Evolutionary conservation across 2,797 vertebrate species (phyloP).

Genomic region (Notolepis coatsorum): DNA sequence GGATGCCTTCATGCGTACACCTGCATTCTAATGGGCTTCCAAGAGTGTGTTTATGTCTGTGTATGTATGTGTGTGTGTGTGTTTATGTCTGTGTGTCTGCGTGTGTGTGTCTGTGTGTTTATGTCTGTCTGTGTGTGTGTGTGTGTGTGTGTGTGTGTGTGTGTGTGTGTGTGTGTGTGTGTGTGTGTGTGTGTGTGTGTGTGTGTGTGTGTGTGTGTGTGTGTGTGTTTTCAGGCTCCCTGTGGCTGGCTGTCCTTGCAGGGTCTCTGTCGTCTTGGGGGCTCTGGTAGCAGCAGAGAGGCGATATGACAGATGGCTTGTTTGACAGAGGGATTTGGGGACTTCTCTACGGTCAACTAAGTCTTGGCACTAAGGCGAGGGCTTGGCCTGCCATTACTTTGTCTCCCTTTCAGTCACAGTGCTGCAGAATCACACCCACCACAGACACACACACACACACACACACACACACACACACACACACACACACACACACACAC

Average conservation of each 20-base stretch:
- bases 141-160: conserved; percentile 10
- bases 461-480: conserved; percentile 1
- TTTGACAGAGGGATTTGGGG: conserved; percentile 58
- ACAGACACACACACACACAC: not conserved
- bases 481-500: not conserved
- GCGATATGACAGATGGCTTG: conserved; percentile 60
- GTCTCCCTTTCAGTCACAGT: conserved; percentile 8
- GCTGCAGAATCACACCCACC: too few species aligned
- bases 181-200: not conserved
- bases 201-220: not conserved
- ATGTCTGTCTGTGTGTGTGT: conserved; percentile 4
- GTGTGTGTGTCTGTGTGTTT: not conserved
- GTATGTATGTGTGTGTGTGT: conserved; percentile 5
- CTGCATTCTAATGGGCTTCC: too few species aligned
- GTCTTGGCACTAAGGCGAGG: conserved; percentile 46
- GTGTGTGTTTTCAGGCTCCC: conserved; percentile 8
- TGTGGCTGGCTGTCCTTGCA: conserved; percentile 41
- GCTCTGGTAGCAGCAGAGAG: conserved; percentile 37
- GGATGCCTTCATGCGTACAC: not conserved
- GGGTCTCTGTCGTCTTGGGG: conserved; percentile 51
- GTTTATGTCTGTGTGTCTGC: not conserved
- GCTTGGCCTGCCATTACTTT: conserved; percentile 37
- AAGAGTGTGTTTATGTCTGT: not conserved
- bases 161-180: conserved; percentile 19
- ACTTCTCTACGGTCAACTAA: conserved; percentile 34